A percentile compares a stretch with the other conserved stretches of the same genome.
Evolutionary conservation across 1,140 invertebrate genomes (phyloP).

Genomic region (Calephelis nemesis): DNA sequence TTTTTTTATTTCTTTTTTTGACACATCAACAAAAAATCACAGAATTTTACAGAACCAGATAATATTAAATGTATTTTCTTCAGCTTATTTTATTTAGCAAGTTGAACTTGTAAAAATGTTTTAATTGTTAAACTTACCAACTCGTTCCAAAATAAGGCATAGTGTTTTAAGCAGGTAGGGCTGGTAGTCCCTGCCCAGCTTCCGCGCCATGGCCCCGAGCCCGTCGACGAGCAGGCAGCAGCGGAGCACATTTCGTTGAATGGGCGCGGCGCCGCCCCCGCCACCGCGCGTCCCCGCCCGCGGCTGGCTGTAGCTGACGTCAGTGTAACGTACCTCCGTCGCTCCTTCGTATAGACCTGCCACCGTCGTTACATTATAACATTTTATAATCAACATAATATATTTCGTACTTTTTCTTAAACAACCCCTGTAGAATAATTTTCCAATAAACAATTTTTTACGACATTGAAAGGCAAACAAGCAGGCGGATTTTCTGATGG

Average conservation of each 20-base stretch:
- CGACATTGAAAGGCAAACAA: too few species aligned
- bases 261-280: slow-evolving; percentile 75
- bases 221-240: slow-evolving; percentile 83
- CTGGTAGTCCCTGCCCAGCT: slow-evolving; percentile 75
- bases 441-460: too few species aligned
- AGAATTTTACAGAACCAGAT: too few species aligned
- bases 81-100: too few species aligned
- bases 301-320: slow-evolving; percentile 55
- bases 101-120: too few species aligned
- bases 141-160: slow-evolving; percentile 84
- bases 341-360: slow-evolving; percentile 67
- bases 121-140: slow-evolving; percentile 71
- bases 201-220: slow-evolving; percentile 80
- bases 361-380: not conserved
- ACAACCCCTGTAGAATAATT: too few species aligned
- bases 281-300: slow-evolving; percentile 36
- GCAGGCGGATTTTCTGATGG: too few species aligned
- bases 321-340: slow-evolving; percentile 64
- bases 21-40: too few species aligned
- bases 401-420: too few species aligned
- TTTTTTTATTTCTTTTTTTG: too few species aligned
- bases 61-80: too few species aligned
- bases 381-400: too few species aligned
- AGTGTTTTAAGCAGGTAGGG: slow-evolving; percentile 81
- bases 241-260: slow-evolving; percentile 81